Evolutionary conservation across 1,140 invertebrate species (phyloP).

Genomic region (Drosophila parvula): DNA sequence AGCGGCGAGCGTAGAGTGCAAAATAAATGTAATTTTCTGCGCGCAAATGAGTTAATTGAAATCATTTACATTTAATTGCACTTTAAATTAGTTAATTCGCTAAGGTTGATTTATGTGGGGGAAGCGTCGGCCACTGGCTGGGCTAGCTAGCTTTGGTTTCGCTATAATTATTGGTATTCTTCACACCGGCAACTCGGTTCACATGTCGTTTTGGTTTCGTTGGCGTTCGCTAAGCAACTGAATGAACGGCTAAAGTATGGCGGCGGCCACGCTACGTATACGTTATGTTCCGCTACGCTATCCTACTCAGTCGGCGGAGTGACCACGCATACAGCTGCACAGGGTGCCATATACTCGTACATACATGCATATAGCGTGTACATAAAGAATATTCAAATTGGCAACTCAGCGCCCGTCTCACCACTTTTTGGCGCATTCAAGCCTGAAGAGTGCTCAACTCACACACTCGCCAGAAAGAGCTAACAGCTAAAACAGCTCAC

Average conservation of each 20-base stretch:
- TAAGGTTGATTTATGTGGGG: conserved; percentile 38
- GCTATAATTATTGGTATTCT: conserved; percentile 21
- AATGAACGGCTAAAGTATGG: conserved; percentile 21
- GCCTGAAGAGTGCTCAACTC: conserved; percentile 25
- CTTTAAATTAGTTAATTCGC: conserved; percentile 77
- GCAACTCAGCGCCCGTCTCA: conserved; percentile 54
- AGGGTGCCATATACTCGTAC: background rate
- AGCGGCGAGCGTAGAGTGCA: conserved; percentile 25
- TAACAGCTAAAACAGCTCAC: conserved; percentile 1
- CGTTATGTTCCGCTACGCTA: conserved; percentile 61
- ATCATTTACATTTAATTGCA: conserved; percentile 80
- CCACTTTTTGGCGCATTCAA: conserved; percentile 27
- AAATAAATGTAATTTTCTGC: conserved; percentile 76
- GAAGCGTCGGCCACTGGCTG: too few relatives aligned
- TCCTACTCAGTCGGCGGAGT: conserved; percentile 52
- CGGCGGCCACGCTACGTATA: conserved; percentile 41
- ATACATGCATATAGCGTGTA: conserved; percentile 34
- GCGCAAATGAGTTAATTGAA: conserved; percentile 77
- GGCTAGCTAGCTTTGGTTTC: background rate
- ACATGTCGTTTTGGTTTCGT: conserved; percentile 67
- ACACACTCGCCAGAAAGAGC: conserved; percentile 3
- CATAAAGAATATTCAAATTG: conserved; percentile 77
- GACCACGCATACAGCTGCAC: conserved; percentile 41
- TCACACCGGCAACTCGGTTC: conserved; percentile 18
- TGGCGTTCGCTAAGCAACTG: conserved; percentile 75